Evolutionary conservation across 30 jellyfish, hydroid and myxozoan species (phyloP), one percentile per base, ranked within the genome.

Genomic region (Aurelia sp.): DNA sequence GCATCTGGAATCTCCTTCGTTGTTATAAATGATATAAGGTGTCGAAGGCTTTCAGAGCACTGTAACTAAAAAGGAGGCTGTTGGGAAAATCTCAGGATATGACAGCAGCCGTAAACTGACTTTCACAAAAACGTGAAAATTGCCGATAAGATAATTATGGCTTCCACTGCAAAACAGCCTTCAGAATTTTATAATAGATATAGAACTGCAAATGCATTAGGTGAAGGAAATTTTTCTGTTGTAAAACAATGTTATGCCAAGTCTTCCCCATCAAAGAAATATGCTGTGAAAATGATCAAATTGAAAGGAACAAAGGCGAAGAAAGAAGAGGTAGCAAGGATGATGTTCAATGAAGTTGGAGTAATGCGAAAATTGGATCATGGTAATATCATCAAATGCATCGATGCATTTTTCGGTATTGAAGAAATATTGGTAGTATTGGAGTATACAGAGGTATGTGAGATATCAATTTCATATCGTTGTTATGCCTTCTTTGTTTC

Each of bases 191-290:
- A 72, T 22, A 68, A 84, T 30, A 15, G 41, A 44, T 92, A 86
- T 55, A 80, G 41, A 30, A 18, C 67, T 11, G 92, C 90, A 4
- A 27, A 41, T n/a, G 69, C 71, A 51, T 72, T 92, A 20, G 98
- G 97, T 10, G 95, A 79, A 33, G 98, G 98, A 10, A 86, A 85
- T 30, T 92, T 92, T 69, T 85, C 98, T 2, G 63, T 58, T 21
- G 93, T 92, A 21, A 69, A 89, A 51, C 72, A 68, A 52, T 87
- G 97, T 27, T 48, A 67, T 18, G 84, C 64, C 27, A 87, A 80
- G n/a, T 47, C 20, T 27, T 31, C 22, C 16, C 50, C 84, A 3
- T 63, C 35, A 31, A 44, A 31, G 31, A 75, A 53, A 48, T 74
- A 48, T 65, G 98, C 98, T 3, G 90, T 82, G 22, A 92, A 92